Conservation (phyloP, 2,113 vertebrate genomes). For the Pristiophorus japonicus region DNA sequence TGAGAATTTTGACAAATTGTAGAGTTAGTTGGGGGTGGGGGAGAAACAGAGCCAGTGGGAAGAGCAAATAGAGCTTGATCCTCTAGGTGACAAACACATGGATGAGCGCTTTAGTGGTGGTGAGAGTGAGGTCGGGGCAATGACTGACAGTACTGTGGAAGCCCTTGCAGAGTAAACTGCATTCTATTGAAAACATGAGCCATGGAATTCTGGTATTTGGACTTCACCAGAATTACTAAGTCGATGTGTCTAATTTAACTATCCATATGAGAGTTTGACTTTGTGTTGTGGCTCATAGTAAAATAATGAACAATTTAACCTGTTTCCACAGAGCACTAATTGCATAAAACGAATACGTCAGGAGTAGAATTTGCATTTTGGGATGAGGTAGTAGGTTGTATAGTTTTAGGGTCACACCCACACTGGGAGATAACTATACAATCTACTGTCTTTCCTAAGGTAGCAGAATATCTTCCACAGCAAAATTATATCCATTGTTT, state of each 20-base stretch:
- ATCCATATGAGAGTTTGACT: not conserved
- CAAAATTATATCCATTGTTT: not conserved
- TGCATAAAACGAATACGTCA: not conserved
- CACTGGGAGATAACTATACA: slow-evolving; percentile 99
- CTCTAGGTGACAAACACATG: too few relatives aligned
- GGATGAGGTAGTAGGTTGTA: slow-evolving; percentile 99
- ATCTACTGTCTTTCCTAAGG: slow-evolving; percentile 99
- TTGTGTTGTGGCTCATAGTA: not conserved
- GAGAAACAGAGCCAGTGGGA: too few relatives aligned
- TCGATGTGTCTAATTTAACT: not conserved
- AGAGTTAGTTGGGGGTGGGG: not conserved
- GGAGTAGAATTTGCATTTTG: slow-evolving; percentile 63
- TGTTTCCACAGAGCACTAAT: not conserved
- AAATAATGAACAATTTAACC: not conserved
- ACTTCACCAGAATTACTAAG: not conserved
- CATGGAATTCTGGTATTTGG: not conserved
- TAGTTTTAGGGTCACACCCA: slow-evolving; percentile 99
- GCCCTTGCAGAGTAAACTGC: too few relatives aligned
- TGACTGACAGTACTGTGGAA: too few relatives aligned
- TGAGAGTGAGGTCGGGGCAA: too few relatives aligned
- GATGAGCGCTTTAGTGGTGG: too few relatives aligned
- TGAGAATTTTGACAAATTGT: not conserved
- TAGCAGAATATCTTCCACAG: slow-evolving; percentile 53
- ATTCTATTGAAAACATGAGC: too few relatives aligned
- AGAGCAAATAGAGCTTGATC: too few relatives aligned